Evolutionary conservation across 2,113 vertebrate species (phyloP).

Genomic region (Alouatta palliata): DNA sequence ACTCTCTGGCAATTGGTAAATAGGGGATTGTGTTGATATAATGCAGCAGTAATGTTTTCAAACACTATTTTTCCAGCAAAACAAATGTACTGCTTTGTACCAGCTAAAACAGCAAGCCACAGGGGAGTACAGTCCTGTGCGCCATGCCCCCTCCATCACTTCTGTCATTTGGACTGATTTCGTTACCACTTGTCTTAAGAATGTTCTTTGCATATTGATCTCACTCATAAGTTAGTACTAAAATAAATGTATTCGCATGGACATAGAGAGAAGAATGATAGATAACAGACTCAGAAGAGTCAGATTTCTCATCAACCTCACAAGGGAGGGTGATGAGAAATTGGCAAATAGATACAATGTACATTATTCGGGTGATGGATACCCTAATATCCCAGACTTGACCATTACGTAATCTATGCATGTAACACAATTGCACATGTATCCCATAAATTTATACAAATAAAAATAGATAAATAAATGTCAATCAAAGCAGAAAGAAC

Average conservation of each 20-base stretch:
- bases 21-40: not conserved
- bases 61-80: not conserved
- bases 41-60: not conserved
- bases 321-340: not conserved
- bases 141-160: rapidly evolving
- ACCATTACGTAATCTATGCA: not conserved
- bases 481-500: not conserved
- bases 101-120: not conserved
- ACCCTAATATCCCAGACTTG: not conserved
- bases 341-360: not conserved
- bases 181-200: not conserved
- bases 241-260: not conserved
- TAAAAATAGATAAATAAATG: not conserved
- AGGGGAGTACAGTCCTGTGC: too few species aligned
- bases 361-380: not conserved
- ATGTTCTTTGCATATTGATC: not conserved
- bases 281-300: not conserved
- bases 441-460: not conserved
- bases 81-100: not conserved
- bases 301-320: too few species aligned
- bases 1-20: not conserved
- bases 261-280: not conserved
- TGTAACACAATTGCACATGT: not conserved
- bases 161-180: not conserved
- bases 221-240: not conserved